Evolutionary conservation across 1,140 invertebrate genomes (phyloP).

Genomic region (Dryas iulia): DNA sequence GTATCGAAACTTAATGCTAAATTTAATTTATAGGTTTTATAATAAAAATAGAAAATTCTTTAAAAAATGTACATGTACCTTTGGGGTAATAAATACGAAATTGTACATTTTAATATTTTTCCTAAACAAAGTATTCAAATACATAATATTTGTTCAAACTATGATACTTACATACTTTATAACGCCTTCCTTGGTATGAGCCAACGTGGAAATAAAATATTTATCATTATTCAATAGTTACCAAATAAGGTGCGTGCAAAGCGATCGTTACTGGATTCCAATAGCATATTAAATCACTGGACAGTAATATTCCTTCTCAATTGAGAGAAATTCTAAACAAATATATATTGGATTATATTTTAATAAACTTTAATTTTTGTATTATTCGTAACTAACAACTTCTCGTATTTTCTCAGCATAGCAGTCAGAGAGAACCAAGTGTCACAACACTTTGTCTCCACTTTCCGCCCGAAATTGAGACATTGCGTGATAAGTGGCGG

Average conservation of each 20-base stretch:
- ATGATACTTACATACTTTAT: conserved; percentile 42
- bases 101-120: background rate
- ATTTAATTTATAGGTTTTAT: background rate
- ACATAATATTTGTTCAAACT: conserved; percentile 7
- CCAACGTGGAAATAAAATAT: conserved; percentile 52
- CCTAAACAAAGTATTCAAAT: background rate
- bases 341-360: background rate
- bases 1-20: conserved; percentile 52
- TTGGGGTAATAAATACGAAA: no score
- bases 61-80: background rate
- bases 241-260: conserved; percentile 48
- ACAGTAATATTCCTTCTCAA: conserved; percentile 18
- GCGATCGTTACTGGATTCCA: conserved; percentile 36
- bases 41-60: background rate
- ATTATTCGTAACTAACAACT: no score
- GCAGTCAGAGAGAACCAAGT: no score
- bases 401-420: no score
- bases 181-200: conserved; percentile 33
- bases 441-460: no score
- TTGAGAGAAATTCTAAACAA: conserved; percentile 6
- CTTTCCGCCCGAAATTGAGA: no score
- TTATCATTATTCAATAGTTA: conserved; percentile 50
- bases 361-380: no score
- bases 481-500: no score
- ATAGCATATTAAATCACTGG: conserved; percentile 27